Evolutionary conservation across 2,797 vertebrate genomes (phyloP).

Genomic region (Urocyon cinereoargenteus): DNA sequence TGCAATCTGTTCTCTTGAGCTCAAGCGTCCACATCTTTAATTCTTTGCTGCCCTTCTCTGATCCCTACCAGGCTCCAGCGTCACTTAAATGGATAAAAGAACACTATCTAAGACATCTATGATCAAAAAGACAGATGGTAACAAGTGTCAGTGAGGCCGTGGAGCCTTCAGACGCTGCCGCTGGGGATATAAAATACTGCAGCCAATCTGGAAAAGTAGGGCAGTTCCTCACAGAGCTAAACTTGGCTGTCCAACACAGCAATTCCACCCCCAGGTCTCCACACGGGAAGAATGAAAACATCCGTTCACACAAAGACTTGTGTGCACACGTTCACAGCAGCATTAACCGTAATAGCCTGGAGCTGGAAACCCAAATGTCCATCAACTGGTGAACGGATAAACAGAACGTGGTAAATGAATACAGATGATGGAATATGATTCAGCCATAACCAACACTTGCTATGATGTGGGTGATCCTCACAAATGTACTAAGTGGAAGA

Average conservation of each 20-base stretch:
- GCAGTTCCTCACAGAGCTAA: background rate
- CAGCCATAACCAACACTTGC: no score
- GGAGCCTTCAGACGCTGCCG: background rate
- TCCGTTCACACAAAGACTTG: background rate
- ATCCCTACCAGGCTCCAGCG: background rate
- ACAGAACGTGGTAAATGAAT: rapidly evolving
- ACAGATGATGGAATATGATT: rapidly evolving
- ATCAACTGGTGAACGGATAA: background rate
- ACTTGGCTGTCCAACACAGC: background rate
- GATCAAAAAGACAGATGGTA: background rate
- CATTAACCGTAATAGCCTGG: rapidly evolving
- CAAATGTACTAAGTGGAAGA: background rate
- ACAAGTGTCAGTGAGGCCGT: background rate
- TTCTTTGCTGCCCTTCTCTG: background rate
- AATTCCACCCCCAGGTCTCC: background rate
- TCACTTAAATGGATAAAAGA: background rate
- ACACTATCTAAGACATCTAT: background rate
- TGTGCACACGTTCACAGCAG: background rate
- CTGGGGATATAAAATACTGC: background rate
- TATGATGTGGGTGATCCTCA: background rate
- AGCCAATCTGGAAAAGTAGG: background rate
- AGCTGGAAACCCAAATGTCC: background rate
- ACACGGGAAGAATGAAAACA: background rate
- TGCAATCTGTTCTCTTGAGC: background rate
- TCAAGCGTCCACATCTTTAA: background rate